Evolutionary conservation across 2,888 invertebrate genomes (phyloP), one percentile per base, ranked within the genome.

Genomic region (Lasioglossum vierecki): DNA sequence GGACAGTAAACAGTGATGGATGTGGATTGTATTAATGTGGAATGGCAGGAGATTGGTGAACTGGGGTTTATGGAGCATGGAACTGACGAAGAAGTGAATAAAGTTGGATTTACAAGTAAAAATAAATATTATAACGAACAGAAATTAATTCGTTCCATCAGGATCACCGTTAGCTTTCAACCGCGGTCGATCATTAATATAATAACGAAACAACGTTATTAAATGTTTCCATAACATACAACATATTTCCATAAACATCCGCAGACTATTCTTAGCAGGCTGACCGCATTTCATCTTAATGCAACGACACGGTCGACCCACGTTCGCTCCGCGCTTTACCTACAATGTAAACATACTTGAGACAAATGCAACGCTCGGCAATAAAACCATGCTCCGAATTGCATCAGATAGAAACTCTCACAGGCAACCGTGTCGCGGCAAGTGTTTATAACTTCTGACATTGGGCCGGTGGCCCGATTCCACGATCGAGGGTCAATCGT

Each of bases 371-470:
- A 35, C 18, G 26, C 26, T 35, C 63, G 30, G 63, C 63, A 35
- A 66, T 66, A 30, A 66, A 66, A 15, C 35, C 63, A 30, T 66
- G 30, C 30, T 26, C 11, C 26, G 60, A 60, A 60, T 26, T n/a
- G 63, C 26, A 15, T 15, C 26, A 35, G 26, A 15, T 30, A 3
- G 30, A 22, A 49, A 49, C 18, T 49, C 63, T 26, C 26, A 4
- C 30, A 26, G 11, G 11, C 44, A 44, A 30, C 30, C 30, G 35
- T 9, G 39, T 39, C 22, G 39, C 18, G 1, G 9, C 68, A 39
- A 39, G 35, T 68, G 68, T 68, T 68, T 68, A 39, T 39, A 39
- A 68, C 39, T 68, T 68, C 22, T 39, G 68, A 68, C 39, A 68
- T 49, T 49, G 49, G 49, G 6, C 22, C 49, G 49, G 18, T 35